Percentiles rank a stretch among this genome's conserved stretches.
Conservation (phyloP, 2,797 vertebrate genomes). For the Sebastes paucispinis region DNA sequence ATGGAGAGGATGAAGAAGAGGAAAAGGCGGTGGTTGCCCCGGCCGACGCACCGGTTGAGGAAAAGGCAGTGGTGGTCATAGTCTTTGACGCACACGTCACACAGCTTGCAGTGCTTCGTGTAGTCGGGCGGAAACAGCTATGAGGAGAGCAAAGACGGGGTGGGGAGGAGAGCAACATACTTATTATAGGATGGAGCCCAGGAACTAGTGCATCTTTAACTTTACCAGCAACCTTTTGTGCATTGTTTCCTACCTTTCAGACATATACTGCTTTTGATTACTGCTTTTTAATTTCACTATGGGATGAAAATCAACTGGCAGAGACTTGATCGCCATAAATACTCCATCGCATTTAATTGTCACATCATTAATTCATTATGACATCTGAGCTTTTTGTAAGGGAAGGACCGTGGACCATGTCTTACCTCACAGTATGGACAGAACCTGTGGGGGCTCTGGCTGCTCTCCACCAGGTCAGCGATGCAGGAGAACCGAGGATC, state of each 20-base stretch:
- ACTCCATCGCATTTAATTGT: not conserved
- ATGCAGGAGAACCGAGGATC: conserved; percentile 79
- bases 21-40: conserved; percentile 82
- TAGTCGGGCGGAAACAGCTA: conserved; percentile 81
- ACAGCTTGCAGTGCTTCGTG: conserved; percentile 86
- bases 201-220: not conserved
- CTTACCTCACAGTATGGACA: conserved; percentile 87
- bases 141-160: not conserved
- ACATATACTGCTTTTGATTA: not conserved
- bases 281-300: not conserved
- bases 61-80: conserved; percentile 89
- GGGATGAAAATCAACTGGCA: not conserved
- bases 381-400: not conserved
- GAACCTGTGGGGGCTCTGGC: conserved; percentile 78
- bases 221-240: not conserved
- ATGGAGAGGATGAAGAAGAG: conserved; percentile 82
- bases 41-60: conserved; percentile 83
- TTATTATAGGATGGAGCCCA: not conserved
- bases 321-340: not conserved
- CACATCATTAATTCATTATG: not conserved
- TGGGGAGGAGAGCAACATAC: not conserved
- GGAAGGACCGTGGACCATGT: not conserved
- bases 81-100: conserved; percentile 82
- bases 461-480: conserved; percentile 79
- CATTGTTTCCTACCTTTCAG: not conserved